Evolutionary conservation across 2,888 invertebrate species (phyloP), one percentile per base, ranked within the genome.

Genomic region (Chrysolina americana): DNA sequence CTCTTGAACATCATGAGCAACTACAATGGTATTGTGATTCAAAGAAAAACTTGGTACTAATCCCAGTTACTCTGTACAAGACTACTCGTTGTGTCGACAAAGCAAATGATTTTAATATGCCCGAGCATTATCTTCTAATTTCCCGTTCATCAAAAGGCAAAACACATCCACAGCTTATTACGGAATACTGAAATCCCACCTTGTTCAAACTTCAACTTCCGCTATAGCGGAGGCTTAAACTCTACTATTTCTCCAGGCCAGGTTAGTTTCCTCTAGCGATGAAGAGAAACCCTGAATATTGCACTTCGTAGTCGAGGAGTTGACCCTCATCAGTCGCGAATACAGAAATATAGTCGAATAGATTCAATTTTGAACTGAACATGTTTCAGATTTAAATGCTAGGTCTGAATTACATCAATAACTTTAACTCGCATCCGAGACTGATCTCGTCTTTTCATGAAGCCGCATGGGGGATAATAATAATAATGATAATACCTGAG

Each of bases 231-330:
- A 50, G 36, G 59, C 59, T 59, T 59, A 10, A 59, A n/a, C 19
- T 19, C n/a, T 23, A 41, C 41, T 62, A 72, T 50, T 68, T 41
- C 28, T 65, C 36, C 50, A 41, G 70, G n/a, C 44, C 65, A 41
- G 50, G 41, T 71, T 53, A 28, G 65, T 53, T 28, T 23, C 19
- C 19, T 44, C 53, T 64, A 17, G 68, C 48, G 53, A 50, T 73
- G 41, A 47, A 68, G 64, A 64, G 56, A 44, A 68, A 68, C 53
- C 64, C 50, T 53, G 65, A 69, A 73, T 73, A 69, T 53, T 59
- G 11, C 28, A 36, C n/a, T 59, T 9, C n/a, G 19, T 28, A 1
- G 59, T n/a, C 9, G 3, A 36, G 59, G 15, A n/a, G 59, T 10
- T 59, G 5, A 59, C 36, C 59, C 59, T 28, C 28, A 36, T 36